Evolutionary conservation across 2,113 vertebrate genomes (phyloP).

Genomic region (Cynoglossus semilaevis): DNA sequence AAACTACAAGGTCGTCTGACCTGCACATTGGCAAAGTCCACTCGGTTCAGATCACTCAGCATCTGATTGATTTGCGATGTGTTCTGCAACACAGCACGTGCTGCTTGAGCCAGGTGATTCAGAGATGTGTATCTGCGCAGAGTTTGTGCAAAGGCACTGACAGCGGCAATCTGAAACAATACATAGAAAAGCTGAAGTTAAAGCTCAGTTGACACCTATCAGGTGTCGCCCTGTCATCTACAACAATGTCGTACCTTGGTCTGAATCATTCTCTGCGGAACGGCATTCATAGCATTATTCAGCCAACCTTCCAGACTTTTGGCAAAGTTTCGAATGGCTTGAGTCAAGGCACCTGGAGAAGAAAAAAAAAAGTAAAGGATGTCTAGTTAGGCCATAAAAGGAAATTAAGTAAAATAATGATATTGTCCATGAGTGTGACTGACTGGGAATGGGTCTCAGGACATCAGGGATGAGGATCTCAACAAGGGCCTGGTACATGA

Average conservation of each 20-base stretch:
- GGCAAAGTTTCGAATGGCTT: slow-evolving; percentile 98
- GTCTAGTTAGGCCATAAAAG: not conserved
- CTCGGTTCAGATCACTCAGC: slow-evolving; percentile 97
- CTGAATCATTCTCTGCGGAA: slow-evolving; percentile 90
- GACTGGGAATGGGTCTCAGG: slow-evolving; percentile 95
- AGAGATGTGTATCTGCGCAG: slow-evolving; percentile 95
- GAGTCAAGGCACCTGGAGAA: slow-evolving; percentile 89
- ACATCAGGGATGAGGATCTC: slow-evolving; percentile 98
- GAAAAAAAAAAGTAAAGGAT: not conserved
- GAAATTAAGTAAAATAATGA: not conserved
- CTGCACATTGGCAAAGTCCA: slow-evolving; percentile 98
- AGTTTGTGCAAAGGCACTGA: slow-evolving; percentile 97
- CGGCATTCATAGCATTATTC: slow-evolving; percentile 90
- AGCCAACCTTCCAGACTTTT: slow-evolving; percentile 98
- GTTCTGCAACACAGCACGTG: slow-evolving; percentile 95
- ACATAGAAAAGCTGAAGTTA: slow-evolving; percentile 5
- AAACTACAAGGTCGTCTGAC: slow-evolving; percentile 62
- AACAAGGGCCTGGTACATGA: slow-evolving; percentile 96
- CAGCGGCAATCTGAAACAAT: slow-evolving; percentile 84
- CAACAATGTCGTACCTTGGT: slow-evolving; percentile 82
- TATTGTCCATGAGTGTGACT: slow-evolving; percentile 52
- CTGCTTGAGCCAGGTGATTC: slow-evolving; percentile 96
- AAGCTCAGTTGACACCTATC: no score
- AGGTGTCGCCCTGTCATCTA: not conserved
- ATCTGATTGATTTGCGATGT: slow-evolving; percentile 99